These are phyloP conservation scores for Petrophora chlorosata DNA, from an alignment of 2,888 invertebrate genomes.

Conservation along the genomic window DNA sequence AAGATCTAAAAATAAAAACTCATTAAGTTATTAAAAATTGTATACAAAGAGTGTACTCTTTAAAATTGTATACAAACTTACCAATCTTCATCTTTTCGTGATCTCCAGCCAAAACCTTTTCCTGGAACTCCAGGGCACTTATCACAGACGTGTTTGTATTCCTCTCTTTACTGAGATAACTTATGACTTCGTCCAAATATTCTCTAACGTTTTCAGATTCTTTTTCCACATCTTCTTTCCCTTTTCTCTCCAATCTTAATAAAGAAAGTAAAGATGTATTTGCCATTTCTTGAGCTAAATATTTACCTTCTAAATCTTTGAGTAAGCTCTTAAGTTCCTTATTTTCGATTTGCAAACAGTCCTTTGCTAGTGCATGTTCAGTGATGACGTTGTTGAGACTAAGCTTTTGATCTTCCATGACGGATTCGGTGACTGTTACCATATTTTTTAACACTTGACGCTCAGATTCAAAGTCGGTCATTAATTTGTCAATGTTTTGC, in stretches of 20 bases:
- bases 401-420: constrained; percentile 63
- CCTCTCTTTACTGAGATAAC: constrained; percentile 37
- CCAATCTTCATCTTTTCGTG: constrained; percentile 45
- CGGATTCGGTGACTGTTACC: constrained; percentile 65
- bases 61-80: constrained; percentile 31
- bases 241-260: constrained; percentile 35
- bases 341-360: constrained; percentile 46
- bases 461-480: constrained; percentile 63
- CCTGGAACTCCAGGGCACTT: constrained; percentile 38
- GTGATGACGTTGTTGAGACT: constrained; percentile 5
- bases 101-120: constrained; percentile 32
- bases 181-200: constrained; percentile 32
- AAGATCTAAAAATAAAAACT: constrained; percentile 47
- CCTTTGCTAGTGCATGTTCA: constrained; percentile 22
- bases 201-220: constrained; percentile 33
- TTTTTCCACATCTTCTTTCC: constrained; percentile 33
- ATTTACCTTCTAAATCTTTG: constrained; percentile 36
- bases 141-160: constrained; percentile 25
- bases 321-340: constrained; percentile 33
- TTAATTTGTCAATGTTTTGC: constrained; percentile 55
- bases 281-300: constrained; percentile 43
- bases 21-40: too few species aligned
- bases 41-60: too few species aligned
- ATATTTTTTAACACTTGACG: constrained; percentile 62
- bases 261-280: constrained; percentile 36